Base-by-base conservation (phyloP, 2,888 invertebrate species). In the Caenorhabditis imperialis region DNA sequence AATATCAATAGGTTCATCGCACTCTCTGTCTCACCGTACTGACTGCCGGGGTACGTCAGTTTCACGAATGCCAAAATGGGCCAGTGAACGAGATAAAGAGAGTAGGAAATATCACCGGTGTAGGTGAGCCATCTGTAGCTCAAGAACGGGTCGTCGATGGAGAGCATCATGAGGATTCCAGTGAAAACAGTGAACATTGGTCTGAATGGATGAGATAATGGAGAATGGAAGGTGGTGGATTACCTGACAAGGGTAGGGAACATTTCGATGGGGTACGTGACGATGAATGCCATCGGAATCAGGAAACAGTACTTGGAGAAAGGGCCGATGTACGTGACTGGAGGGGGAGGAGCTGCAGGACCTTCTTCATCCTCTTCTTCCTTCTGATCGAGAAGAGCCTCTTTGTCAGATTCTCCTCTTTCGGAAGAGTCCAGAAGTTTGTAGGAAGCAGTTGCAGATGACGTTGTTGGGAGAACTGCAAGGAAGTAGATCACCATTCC, bases 41-140 rank as follows among this genome's bases (percentile, higher is more conserved):
- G 47, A 40, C 54, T 45, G 12, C 20, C 51, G 23, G 44, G 51
- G n/a, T 40, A 57, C 10, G 57, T 57, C 0, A 67, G 27, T 18
- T 54, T 71, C 0, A 54, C 33, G 23, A 27, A 69, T 0, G 63
- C 61, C 45, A 48, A 65, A 35, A 78, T 25, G 5, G 78, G 78
- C 75, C 75, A 78, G 40, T 78, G 78, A 23, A 75, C 30, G 7
- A 78, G 69, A 48, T 78, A 78, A 16, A 72, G 40, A 8, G 73
- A 73, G 63, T 78, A 78, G 10, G 75, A 75, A 27, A 78, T 78
- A 50, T 78, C 69, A 6, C 78, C 78, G 18, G 72, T 35, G 44
- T 75, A 78, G 14, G 74, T 74, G 8, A 77, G 47, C 16, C 30
- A 7, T 22, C 67, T 35, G 18, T 63, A 47, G 33, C 63, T 63